Evolutionary conservation across 2,113 vertebrate genomes (phyloP).

Genomic region (Lophura nycthemera): DNA sequence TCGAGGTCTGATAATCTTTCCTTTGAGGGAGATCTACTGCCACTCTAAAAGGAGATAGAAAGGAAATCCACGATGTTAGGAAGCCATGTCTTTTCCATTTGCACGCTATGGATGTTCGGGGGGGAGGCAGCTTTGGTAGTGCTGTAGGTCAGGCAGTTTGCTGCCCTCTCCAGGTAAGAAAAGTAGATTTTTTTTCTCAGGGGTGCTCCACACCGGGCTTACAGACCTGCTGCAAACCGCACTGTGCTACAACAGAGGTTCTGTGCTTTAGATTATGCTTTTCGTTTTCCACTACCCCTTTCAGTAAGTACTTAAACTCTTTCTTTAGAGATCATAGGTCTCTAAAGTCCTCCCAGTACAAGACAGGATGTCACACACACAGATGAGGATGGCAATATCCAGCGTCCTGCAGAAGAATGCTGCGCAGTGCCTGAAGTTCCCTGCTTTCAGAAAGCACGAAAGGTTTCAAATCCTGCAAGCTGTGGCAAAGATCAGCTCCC

Average conservation of each 20-base stretch:
- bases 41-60: background rate
- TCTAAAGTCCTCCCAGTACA: background rate
- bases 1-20: background rate
- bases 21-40: background rate
- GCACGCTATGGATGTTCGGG: background rate
- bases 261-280: rapidly evolving
- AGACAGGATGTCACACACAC: rapidly evolving
- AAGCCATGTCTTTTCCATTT: background rate
- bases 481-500: background rate
- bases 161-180: background rate
- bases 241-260: background rate
- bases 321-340: background rate
- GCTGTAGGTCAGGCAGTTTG: background rate
- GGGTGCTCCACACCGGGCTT: background rate
- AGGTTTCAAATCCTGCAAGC: background rate
- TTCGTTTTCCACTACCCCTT: background rate
- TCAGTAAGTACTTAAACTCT: background rate
- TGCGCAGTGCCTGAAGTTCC: background rate
- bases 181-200: background rate
- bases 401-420: background rate
- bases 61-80: background rate
- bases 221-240: background rate
- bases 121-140: background rate
- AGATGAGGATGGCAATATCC: background rate
- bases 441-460: background rate